A percentile compares a stretch with the other conserved stretches of the same genome.
These are phyloP conservation scores for Blastomussa wellsi DNA, from an alignment of 92 coral and sea anemone species.

Conservation along the genomic window DNA sequence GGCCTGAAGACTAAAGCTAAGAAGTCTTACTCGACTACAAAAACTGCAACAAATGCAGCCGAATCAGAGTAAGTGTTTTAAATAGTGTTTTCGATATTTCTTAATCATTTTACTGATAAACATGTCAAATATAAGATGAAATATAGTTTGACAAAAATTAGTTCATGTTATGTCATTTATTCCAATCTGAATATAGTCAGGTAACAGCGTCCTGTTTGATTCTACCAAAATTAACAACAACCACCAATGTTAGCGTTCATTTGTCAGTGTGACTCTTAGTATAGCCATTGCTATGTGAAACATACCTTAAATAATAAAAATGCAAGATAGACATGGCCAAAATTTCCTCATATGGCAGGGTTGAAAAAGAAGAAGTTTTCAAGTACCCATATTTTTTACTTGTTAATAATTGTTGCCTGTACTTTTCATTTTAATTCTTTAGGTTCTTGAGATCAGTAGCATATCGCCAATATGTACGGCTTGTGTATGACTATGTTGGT, in stretches of 20 bases:
- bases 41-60: slow-evolving; percentile 20
- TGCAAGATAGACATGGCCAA: neutral
- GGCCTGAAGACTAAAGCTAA: slow-evolving; percentile 47
- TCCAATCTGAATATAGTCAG: no score
- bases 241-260: no score
- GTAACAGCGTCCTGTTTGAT: no score
- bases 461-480: slow-evolving; percentile 40
- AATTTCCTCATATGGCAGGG: neutral
- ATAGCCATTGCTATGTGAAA: no score
- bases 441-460: slow-evolving; percentile 44
- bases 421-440: slow-evolving; percentile 22
- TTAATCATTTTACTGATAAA: neutral
- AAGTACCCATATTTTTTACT: no score
- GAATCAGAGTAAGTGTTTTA: slow-evolving; percentile 45
- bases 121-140: neutral
- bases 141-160: no score
- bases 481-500: slow-evolving; percentile 47
- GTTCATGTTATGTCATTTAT: no score
- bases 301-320: neutral
- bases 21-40: slow-evolving; percentile 38
- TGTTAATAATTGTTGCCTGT: neutral
- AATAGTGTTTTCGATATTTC: neutral
- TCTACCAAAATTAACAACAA: no score
- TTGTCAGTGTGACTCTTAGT: no score
- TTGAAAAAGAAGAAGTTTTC: no score